Evolutionary conservation across 1,140 invertebrate species (phyloP).

Genomic region (Drosophila bipectinata): DNA sequence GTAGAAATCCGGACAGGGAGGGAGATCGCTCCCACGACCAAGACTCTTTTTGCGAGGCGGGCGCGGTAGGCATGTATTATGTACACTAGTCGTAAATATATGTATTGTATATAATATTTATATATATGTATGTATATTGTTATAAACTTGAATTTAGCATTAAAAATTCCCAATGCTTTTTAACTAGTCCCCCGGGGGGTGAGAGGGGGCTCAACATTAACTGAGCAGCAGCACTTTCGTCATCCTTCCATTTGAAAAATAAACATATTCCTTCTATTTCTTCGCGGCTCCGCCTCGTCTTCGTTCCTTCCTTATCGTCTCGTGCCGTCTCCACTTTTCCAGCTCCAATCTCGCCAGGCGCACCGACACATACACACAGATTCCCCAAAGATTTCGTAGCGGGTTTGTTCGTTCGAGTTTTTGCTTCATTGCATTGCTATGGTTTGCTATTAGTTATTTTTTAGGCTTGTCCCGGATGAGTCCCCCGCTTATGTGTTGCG

Average conservation of each 20-base stretch:
- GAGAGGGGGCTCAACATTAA: conserved; percentile 68
- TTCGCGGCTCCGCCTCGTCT: conserved; percentile 11
- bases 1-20: not conserved
- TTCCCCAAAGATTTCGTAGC: conserved; percentile 68
- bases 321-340: conserved; percentile 4
- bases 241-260: conserved; percentile 43
- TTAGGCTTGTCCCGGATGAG: conserved; percentile 3
- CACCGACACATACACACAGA: conserved; percentile 53
- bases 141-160: conserved; percentile 80
- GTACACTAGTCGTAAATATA: conserved; percentile 76
- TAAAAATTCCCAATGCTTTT: conserved; percentile 72
- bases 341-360: conserved; percentile 46
- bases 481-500: conserved; percentile 92
- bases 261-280: conserved; percentile 57
- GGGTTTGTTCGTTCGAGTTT: conserved; percentile 74
- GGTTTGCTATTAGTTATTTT: conserved; percentile 27
- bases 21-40: conserved; percentile 24
- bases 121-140: conserved; percentile 57
- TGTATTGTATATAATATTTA: conserved; percentile 69
- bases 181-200: conserved; percentile 33
- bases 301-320: conserved; percentile 11
- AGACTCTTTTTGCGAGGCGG: conserved; percentile 36
- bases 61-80: conserved; percentile 55
- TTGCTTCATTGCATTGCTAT: conserved; percentile 72
- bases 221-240: conserved; percentile 57